A percentile compares a stretch with the other conserved stretches of the same genome.
These are phyloP conservation scores for Solenodon paradoxus DNA, from an alignment of 2,113 vertebrate species.

Conservation along the genomic window DNA sequence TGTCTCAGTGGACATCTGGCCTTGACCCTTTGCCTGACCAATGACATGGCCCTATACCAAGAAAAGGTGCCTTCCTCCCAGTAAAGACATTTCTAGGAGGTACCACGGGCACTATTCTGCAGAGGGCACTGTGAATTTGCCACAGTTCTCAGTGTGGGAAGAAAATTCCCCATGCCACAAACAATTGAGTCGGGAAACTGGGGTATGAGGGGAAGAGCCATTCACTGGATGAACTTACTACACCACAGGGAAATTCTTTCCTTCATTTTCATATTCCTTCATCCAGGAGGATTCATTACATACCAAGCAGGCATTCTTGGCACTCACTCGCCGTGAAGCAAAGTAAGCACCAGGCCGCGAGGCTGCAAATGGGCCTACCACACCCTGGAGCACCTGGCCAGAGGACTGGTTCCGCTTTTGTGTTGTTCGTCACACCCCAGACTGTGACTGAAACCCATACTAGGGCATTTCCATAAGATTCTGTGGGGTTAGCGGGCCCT, in stretches of 20 bases:
- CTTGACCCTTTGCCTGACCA: background rate
- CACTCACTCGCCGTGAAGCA: too few relatives aligned
- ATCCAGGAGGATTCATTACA: too few relatives aligned
- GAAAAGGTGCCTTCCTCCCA: background rate
- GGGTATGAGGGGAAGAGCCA: background rate
- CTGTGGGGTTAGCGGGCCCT: fast-evolving
- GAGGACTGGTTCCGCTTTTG: slow-evolving; percentile 29
- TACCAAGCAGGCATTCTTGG: background rate
- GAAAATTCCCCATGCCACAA: fast-evolving
- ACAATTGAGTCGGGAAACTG: background rate
- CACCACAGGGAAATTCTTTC: fast-evolving
- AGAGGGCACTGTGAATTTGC: background rate
- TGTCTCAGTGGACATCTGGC: background rate
- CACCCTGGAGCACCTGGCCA: slow-evolving; percentile 6
- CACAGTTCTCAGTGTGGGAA: background rate
- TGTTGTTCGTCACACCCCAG: slow-evolving; percentile 20
- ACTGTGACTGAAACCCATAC: background rate
- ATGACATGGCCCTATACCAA: fast-evolving
- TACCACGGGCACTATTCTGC: fast-evolving
- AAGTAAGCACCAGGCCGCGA: background rate
- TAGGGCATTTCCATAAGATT: background rate
- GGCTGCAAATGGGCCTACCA: background rate
- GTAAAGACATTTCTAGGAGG: background rate
- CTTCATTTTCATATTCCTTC: too few relatives aligned
- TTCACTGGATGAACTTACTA: background rate